A percentile compares a stretch with the other conserved stretches of the same genome.
These are phyloP conservation scores for Prochilodus magdalenae DNA, from an alignment of 2,113 vertebrate species.

Conservation along the genomic window DNA sequence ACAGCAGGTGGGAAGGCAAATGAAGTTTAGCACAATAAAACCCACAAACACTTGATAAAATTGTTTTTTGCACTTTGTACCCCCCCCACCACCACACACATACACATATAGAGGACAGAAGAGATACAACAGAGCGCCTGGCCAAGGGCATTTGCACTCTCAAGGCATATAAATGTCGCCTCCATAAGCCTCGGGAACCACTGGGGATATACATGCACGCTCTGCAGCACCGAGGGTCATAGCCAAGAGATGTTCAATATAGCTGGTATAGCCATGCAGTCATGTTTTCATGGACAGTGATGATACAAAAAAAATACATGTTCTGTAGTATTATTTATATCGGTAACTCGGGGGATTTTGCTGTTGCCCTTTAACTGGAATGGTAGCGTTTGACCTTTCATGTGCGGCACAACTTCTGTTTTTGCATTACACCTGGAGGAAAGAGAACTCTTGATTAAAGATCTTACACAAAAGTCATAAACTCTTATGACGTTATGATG, in stretches of 20 bases:
- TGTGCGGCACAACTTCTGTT: too few species aligned
- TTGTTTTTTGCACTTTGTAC: not conserved
- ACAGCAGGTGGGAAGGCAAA: not conserved
- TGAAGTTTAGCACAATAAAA: not conserved
- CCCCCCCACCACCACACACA: not conserved
- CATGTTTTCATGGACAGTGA: too few species aligned
- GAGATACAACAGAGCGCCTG: not conserved
- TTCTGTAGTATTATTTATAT: too few species aligned
- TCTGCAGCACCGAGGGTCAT: not conserved
- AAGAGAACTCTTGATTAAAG: too few species aligned
- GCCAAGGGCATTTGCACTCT: not conserved
- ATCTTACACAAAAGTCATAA: too few species aligned
- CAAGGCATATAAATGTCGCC: conserved; percentile 3
- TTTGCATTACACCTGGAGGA: too few species aligned
- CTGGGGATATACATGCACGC: not conserved
- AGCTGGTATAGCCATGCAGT: not conserved
- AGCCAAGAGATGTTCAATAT: not conserved
- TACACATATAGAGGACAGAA: conserved; percentile 7
- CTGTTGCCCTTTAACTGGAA: too few species aligned
- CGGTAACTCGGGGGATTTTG: too few species aligned
- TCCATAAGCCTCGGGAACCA: not conserved
- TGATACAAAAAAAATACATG: too few species aligned
- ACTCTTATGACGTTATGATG: too few species aligned
- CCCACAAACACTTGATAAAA: not conserved
- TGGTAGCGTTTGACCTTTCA: too few species aligned